Evolutionary conservation across 2,888 invertebrate species (phyloP).

Genomic region (Aleiodes testaceus): DNA sequence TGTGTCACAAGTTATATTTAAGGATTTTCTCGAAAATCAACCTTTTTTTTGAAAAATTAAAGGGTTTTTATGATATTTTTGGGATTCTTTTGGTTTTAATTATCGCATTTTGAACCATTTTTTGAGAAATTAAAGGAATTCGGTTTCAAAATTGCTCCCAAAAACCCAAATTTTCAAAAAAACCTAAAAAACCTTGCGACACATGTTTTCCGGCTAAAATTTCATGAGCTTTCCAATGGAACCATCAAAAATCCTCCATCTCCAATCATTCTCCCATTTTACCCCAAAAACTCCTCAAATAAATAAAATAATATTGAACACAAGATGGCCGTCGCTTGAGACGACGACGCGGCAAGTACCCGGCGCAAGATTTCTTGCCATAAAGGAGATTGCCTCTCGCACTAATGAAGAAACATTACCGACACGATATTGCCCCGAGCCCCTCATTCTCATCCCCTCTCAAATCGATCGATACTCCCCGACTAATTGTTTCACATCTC

Average conservation of each 20-base stretch:
- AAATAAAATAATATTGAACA: constrained; percentile 51
- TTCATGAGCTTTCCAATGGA: too few relatives aligned
- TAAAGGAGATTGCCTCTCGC: constrained; percentile 67
- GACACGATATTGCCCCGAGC: constrained; percentile 62
- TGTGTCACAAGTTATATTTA: too few relatives aligned
- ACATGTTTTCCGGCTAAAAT: too few relatives aligned
- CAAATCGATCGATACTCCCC: constrained; percentile 29
- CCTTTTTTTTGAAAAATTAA: background rate
- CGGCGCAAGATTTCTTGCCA: constrained; percentile 68
- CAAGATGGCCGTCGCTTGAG: constrained; percentile 61
- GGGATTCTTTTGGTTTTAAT: too few relatives aligned
- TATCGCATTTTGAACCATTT: too few relatives aligned
- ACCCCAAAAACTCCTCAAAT: background rate
- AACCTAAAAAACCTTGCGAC: too few relatives aligned
- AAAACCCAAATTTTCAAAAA: too few relatives aligned
- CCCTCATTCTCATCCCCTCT: constrained; percentile 11
- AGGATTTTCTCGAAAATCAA: too few relatives aligned
- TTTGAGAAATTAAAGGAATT: background rate
- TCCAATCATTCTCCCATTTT: too few relatives aligned
- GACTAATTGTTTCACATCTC: constrained; percentile 39
- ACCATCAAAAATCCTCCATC: too few relatives aligned
- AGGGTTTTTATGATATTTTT: background rate
- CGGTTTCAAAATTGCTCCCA: too few relatives aligned
- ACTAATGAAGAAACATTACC: constrained; percentile 70
- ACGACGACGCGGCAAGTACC: constrained; percentile 49